Base-by-base conservation (phyloP, 1,140 invertebrate species). In the Aphaenogaster ashmeadi region DNA sequence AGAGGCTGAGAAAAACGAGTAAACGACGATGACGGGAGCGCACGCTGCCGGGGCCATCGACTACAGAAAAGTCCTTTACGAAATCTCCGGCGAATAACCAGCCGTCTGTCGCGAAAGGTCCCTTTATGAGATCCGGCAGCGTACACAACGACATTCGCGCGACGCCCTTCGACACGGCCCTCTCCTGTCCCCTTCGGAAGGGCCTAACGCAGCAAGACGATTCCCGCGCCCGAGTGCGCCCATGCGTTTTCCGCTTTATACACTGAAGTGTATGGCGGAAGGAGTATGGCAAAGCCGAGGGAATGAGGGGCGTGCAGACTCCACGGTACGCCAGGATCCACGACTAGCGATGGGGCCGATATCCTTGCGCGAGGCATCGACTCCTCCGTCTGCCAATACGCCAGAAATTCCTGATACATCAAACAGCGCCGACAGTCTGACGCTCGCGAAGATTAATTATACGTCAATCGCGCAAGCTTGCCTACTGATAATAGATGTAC, bases 211-310 rank as follows among this genome's bases (percentile, higher is more conserved):
- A 56, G 74, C 87, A 91, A 91, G 90, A 91, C 89, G 90, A 91
- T 90, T 90, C 85, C 80, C 87, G 86, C 58, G 78, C 86, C 58
- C 62, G 54, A 75, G 80, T 91, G 87, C 90, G 87, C 66, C 88
- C 89, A 90, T 91, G 90, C 90, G 89, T 91, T 91, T 87, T 87
- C 72, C 67, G 80, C 56, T 90, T 90, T 89, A 90, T 89, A 78
- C 69, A 62, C 33, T 86, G 54, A 78, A 91, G 87, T 89, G 87
- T 54, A 77, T 87, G 41, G 50, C 72, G 80, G 50, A 72, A 64
- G 50, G 66, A 86, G 66, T 66, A 60, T 15, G 58, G 58, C 64
- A n/a, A 58, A 67, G 58, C 50, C 3, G 54, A 54, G 44, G 52
- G 62, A 75, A 75, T 15, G 38, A 56, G n/a, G 64, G n/a, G 27